Conservation (phyloP, 2,888 invertebrate species). For the Caenorhabditis afra region DNA sequence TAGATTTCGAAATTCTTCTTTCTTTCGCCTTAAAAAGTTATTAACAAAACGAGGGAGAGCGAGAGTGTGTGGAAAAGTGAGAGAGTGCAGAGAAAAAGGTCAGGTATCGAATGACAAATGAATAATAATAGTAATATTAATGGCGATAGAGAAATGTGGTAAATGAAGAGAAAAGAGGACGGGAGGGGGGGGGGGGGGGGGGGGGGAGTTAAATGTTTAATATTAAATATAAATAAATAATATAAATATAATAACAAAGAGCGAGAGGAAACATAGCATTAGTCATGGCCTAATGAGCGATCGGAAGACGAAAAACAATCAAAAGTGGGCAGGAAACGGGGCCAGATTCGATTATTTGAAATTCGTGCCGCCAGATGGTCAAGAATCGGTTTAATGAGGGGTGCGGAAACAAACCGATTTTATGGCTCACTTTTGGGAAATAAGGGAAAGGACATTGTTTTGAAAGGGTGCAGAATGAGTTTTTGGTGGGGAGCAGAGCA, state of each 20-base stretch:
- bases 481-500: not conserved
- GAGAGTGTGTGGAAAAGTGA: slow-evolving; percentile 9
- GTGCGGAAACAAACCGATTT: too few species aligned
- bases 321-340: not conserved
- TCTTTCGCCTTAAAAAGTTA: slow-evolving; percentile 4
- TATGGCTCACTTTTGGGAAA: not conserved
- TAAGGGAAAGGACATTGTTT: too few species aligned
- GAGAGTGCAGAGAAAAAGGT: slow-evolving; percentile 16
- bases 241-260: too few species aligned
- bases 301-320: slow-evolving; percentile 31
- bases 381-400: not conserved
- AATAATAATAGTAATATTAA: slow-evolving; percentile 8
- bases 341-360: slow-evolving; percentile 18
- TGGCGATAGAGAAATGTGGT: too few species aligned
- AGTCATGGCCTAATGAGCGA: slow-evolving; percentile 37
- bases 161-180: too few species aligned
- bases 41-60: slow-evolving; percentile 3
- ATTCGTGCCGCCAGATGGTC: slow-evolving; percentile 38
- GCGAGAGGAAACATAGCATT: slow-evolving; percentile 5
- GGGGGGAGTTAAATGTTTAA: not conserved
- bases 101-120: not conserved
- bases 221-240: too few species aligned
- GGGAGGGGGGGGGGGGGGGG: too few species aligned
- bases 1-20: not conserved
- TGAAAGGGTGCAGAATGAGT: too few species aligned